Evolutionary conservation across 2,888 invertebrate species (phyloP), one percentile per base, ranked within the genome.

Genomic region (Euzetes globulus): DNA sequence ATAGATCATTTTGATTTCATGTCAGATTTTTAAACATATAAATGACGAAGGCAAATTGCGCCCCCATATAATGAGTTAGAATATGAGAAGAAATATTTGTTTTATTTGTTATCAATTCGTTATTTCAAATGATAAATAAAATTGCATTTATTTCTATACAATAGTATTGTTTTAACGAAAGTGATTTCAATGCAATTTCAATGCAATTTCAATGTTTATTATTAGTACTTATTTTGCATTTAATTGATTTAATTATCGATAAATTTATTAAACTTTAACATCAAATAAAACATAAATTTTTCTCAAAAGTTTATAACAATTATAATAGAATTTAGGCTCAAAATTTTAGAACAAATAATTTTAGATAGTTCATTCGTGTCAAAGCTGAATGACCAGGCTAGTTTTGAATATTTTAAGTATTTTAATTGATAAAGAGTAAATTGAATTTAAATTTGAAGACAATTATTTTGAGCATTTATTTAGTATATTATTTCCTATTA

Each of bases 401-500:
- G 55, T 58, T 4, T 58, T 58, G 13, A 19, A 5, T n/a, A 5
- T 5, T 5, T 5, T n/a, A 50, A 19, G 4, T 1, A 5, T 19
- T n/a, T n/a, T n/a, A 9, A 50, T 50, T n/a, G 50, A 50, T 50
- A 50, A 50, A 50, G 41, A 41, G 41, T 41, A 41, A 41, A 5
- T 50, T 58, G 7, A 29, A 27, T 58, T 29, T 19, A 9, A 19
- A 55, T 19, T 55, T 55, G 5, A 58, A 58, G 29, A 58, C 27
- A 65, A 22, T 41, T 41, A 27, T 33, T 65, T 65, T 65, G 65
- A 65, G 41, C 63, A 63, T 63, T 65, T 65, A 29, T 65, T 65
- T 65, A 41, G 63, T 63, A 65, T 65, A 22, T 19, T 55, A 22
- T 55, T 65, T 33, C 65, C 65, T 65, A 65, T 65, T 65, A 65